Conservation (phyloP, 2,113 vertebrate genomes). For the Chaenogobius annularis region DNA sequence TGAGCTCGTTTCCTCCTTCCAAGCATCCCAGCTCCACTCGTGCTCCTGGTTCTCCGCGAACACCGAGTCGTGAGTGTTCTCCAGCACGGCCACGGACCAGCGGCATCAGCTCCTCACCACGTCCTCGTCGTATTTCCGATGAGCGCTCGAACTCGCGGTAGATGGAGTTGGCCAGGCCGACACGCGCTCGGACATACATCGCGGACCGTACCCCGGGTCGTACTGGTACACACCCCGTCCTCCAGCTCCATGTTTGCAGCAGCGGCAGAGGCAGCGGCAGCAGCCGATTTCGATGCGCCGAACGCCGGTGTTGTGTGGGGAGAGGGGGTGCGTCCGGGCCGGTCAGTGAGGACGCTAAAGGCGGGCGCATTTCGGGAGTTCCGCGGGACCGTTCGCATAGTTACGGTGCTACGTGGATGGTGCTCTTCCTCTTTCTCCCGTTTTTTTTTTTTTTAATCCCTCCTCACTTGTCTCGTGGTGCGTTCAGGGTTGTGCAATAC, state of each 20-base stretch:
- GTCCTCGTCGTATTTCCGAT: constrained; percentile 96
- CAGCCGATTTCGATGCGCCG: constrained; percentile 29
- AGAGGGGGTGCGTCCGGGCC: not conserved
- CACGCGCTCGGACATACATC: constrained; percentile 95
- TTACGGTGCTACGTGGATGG: constrained; percentile 62
- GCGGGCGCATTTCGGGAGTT: constrained; percentile 23
- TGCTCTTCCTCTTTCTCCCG: constrained; percentile 60
- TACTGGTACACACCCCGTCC: constrained; percentile 95
- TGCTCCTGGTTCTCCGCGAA: constrained; percentile 96
- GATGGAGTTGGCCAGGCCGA: constrained; percentile 95
- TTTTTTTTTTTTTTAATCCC: constrained; percentile 30
- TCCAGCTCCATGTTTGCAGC: constrained; percentile 79
- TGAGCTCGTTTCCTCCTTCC: constrained; percentile 95
- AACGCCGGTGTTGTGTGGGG: constrained; percentile 22
- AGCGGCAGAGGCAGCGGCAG: not conserved
- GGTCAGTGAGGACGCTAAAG: constrained; percentile 7
- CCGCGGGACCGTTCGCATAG: constrained; percentile 37
- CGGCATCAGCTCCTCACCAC: constrained; percentile 96
- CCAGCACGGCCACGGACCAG: constrained; percentile 93
- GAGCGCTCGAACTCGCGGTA: constrained; percentile 96
- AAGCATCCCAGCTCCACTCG: constrained; percentile 92
- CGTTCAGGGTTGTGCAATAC: constrained; percentile 41
- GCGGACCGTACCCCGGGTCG: constrained; percentile 93
- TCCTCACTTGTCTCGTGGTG: constrained; percentile 47
- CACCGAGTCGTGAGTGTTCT: constrained; percentile 96